These are phyloP conservation scores for Drosophila leontia DNA, from an alignment of 1,140 invertebrate genomes.

Conservation along the genomic window DNA sequence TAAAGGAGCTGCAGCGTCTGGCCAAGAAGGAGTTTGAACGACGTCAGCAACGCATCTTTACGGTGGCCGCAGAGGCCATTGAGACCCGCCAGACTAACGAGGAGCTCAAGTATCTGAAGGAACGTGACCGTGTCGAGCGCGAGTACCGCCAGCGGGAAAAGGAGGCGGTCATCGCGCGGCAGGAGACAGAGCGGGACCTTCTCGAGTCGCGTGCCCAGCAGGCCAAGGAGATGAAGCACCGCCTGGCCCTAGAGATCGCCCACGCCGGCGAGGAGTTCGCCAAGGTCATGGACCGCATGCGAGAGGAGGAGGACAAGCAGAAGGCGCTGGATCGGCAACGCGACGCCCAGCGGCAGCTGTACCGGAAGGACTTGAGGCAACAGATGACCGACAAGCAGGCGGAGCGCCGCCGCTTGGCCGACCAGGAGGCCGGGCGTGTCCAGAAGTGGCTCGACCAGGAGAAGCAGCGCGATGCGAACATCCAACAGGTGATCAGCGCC, in stretches of 20 bases:
- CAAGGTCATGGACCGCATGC: constrained; percentile 85
- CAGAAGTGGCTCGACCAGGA: constrained; percentile 87
- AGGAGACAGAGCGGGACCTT: constrained; percentile 86
- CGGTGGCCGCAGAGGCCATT: constrained; percentile 82
- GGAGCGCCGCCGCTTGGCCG: constrained; percentile 85
- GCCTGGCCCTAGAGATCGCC: constrained; percentile 87
- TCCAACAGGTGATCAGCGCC: constrained; percentile 87
- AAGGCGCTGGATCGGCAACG: constrained; percentile 79
- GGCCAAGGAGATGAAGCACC: constrained; percentile 84
- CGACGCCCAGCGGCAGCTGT: constrained; percentile 52
- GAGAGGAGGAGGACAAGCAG: constrained; percentile 85
- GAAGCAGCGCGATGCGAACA: constrained; percentile 86
- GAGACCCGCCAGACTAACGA: constrained; percentile 85
- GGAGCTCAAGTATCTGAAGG: constrained; percentile 86
- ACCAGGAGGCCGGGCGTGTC: constrained; percentile 86
- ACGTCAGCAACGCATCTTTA: constrained; percentile 85
- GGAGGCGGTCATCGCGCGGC: constrained; percentile 85
- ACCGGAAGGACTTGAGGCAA: constrained; percentile 73
- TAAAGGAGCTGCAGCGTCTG: constrained; percentile 83
- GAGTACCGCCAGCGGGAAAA: constrained; percentile 86
- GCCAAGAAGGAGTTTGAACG: constrained; percentile 85
- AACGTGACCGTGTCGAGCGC: constrained; percentile 87
- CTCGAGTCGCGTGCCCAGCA: constrained; percentile 85
- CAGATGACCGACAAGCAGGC: constrained; percentile 88
- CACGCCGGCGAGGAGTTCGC: constrained; percentile 87